These are phyloP conservation scores for Bombus haemorrhoidalis DNA, from an alignment of 1,140 invertebrate species.

Conservation along the genomic window DNA sequence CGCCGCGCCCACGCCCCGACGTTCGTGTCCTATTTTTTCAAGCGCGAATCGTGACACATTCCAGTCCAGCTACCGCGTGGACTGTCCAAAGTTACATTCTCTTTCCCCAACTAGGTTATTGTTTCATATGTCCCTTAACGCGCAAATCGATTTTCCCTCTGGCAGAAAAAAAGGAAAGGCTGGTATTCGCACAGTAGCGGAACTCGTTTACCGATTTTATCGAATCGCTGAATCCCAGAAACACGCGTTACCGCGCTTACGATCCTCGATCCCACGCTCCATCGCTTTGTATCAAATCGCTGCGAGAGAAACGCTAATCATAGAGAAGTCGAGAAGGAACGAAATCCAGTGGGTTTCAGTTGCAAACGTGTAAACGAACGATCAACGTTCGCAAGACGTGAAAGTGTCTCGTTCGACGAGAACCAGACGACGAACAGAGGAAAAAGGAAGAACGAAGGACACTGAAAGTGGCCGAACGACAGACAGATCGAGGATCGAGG, in stretches of 20 bases:
- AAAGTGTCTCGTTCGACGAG: not conserved
- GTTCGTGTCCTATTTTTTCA: slow-evolving; percentile 17
- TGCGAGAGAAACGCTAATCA: not conserved
- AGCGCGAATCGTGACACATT: not conserved
- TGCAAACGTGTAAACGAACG: not conserved
- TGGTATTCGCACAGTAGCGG: too few relatives aligned
- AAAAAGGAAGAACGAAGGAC: not conserved
- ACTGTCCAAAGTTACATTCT: not conserved
- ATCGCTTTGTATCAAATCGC: not conserved
- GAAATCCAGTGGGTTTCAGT: too few relatives aligned
- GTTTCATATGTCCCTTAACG: not conserved
- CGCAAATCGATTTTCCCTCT: not conserved
- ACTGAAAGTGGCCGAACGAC: not conserved
- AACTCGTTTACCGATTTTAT: not conserved
- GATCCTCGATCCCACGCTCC: not conserved
- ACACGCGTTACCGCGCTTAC: not conserved
- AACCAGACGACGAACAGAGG: fast-evolving
- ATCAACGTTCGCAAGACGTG: not conserved
- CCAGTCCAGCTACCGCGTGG: slow-evolving; percentile 18
- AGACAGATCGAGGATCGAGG: not conserved
- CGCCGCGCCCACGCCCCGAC: not conserved
- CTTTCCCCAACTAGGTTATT: not conserved
- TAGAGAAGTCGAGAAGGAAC: too few relatives aligned
- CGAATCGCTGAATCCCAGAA: not conserved
- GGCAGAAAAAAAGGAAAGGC: not conserved